These are phyloP conservation scores for Falco biarmicus DNA, from an alignment of 2,797 vertebrate species.

Conservation along the genomic window DNA sequence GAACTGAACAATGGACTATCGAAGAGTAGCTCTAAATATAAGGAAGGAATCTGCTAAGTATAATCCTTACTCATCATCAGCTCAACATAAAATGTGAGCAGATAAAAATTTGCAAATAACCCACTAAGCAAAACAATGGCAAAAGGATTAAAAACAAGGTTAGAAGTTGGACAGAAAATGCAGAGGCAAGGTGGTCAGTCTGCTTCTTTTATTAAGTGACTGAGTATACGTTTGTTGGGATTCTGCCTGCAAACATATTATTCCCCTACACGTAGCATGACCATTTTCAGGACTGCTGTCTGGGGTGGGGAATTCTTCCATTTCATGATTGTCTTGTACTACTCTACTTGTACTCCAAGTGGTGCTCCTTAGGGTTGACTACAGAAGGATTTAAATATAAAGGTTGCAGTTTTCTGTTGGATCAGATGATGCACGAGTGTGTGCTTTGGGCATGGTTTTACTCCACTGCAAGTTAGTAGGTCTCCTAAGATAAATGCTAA, in stretches of 20 bases:
- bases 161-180: not conserved
- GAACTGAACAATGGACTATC: not conserved
- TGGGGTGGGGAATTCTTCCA: not conserved
- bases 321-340: slow-evolving; percentile 25
- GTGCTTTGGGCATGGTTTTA: slow-evolving; percentile 35
- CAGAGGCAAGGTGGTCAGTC: not conserved
- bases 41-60: not conserved
- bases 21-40: not conserved
- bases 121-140: not conserved
- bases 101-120: not conserved
- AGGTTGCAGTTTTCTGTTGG: not conserved
- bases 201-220: not conserved
- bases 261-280: not conserved
- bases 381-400: slow-evolving; percentile 46
- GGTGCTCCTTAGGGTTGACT: slow-evolving; percentile 31
- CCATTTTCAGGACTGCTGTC: slow-evolving; percentile 16
- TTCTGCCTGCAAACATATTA: not conserved
- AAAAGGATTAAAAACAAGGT: not conserved
- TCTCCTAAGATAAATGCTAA: slow-evolving; percentile 34
- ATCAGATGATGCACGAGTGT: slow-evolving; percentile 16
- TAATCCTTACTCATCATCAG: not conserved
- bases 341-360: not conserved
- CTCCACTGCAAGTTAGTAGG: slow-evolving; percentile 33
- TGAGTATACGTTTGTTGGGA: accelerated
- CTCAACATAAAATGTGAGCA: not conserved